Conservation (phyloP, 2,888 invertebrate genomes). For the Antheraea yamamai region DNA sequence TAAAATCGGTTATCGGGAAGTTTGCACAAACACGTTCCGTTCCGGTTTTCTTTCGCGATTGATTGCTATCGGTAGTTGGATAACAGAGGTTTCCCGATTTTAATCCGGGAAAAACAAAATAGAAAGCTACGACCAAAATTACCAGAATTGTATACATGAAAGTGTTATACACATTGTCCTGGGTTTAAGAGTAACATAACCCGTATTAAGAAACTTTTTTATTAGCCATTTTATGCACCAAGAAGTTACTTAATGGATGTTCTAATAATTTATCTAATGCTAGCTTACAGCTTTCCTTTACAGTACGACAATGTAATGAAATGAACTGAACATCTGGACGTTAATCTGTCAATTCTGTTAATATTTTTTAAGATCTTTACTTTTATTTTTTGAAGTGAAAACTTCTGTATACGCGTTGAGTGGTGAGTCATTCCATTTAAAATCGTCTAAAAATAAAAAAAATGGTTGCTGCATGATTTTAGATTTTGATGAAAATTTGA, state of each 20-base stretch:
- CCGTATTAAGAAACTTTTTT: neutral
- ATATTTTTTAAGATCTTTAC: no score
- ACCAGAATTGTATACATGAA: slow-evolving; percentile 29
- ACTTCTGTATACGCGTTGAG: no score
- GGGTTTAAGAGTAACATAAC: neutral
- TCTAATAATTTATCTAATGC: no score
- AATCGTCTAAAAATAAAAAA: no score
- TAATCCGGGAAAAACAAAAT: slow-evolving; percentile 17
- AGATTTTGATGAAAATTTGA: no score
- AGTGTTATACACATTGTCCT: neutral
- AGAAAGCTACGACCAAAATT: slow-evolving; percentile 1
- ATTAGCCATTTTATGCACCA: neutral
- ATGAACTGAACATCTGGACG: no score
- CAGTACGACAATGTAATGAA: no score
- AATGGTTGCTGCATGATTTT: no score
- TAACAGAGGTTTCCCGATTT: slow-evolving; percentile 24
- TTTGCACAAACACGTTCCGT: slow-evolving; percentile 51
- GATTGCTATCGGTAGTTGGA: slow-evolving; percentile 29
- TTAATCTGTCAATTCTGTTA: no score
- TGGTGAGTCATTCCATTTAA: no score
- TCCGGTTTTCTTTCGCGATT: slow-evolving; percentile 46
- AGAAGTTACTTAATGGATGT: neutral
- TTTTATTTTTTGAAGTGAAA: no score
- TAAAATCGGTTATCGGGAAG: slow-evolving; percentile 46
- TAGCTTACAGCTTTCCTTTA: no score